A percentile compares a stretch with the other conserved stretches of the same genome.
phyloP scores from a whole-genome alignment of 2,797 vertebrate genomes.

The Macrochelys suwanniensis region DNA sequence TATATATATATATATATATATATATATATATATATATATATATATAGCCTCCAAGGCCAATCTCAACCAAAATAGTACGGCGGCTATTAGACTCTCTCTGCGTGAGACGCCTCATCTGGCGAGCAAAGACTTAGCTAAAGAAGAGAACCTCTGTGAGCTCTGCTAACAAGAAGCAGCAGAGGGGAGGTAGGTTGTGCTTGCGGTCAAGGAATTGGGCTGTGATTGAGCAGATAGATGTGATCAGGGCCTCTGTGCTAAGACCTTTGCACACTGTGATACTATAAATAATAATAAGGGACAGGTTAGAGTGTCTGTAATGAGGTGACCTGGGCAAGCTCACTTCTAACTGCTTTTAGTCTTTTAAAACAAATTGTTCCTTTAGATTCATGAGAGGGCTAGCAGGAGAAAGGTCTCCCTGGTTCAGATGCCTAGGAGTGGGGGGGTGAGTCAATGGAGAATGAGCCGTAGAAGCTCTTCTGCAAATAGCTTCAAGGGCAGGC shows the following conservation, averaged over 20 bases:
- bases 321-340: background rate
- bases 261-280: too few relatives aligned
- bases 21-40: background rate
- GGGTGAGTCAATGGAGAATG: background rate
- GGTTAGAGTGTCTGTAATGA: too few relatives aligned
- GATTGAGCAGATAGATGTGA: background rate
- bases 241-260: too few relatives aligned
- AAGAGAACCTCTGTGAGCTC: background rate
- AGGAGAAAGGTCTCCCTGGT: background rate
- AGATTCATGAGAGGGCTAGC: background rate
- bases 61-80: background rate
- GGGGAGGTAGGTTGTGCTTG: background rate
- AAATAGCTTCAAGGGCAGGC: background rate
- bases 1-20: too few relatives aligned
- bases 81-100: background rate
- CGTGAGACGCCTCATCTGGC: background rate
- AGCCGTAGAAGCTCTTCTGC: background rate
- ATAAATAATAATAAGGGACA: too few relatives aligned
- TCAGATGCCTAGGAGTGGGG: background rate
- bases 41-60: background rate
- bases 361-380: background rate
- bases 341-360: background rate
- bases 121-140: background rate
- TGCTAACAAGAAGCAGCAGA: background rate
- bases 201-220: background rate